These are phyloP conservation scores for Dascyllus trimaculatus DNA, from an alignment of 2,113 vertebrate species.

Conservation along the genomic window DNA sequence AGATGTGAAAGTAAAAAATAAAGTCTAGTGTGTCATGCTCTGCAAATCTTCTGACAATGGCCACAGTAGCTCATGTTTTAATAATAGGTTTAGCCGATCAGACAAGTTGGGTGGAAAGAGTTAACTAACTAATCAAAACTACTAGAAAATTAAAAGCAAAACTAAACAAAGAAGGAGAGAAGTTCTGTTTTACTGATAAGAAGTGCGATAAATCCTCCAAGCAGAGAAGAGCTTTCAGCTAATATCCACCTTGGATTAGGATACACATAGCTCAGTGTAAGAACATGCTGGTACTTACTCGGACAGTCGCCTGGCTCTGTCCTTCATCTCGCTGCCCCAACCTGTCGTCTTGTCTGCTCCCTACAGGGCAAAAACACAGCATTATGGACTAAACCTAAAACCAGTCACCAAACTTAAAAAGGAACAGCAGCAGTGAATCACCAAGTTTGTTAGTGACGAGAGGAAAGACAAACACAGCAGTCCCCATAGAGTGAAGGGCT, in stretches of 20 bases:
- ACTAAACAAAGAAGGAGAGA: not conserved
- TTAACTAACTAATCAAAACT: conserved; percentile 17
- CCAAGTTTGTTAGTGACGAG: conserved; percentile 29
- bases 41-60: not conserved
- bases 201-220: conserved; percentile 7
- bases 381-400: conserved; percentile 36
- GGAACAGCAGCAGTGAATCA: conserved; percentile 29
- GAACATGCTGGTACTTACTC: conserved; percentile 73
- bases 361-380: conserved; percentile 73
- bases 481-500: conserved; percentile 31
- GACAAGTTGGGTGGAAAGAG: not conserved
- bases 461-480: conserved; percentile 25
- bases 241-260: conserved; percentile 26
- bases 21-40: too few relatives aligned
- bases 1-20: not conserved
- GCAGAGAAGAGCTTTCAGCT: conserved; percentile 14
- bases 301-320: conserved; percentile 51
- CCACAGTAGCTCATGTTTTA: not conserved
- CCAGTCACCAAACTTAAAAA: conserved; percentile 9
- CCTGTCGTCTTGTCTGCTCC: conserved; percentile 71
- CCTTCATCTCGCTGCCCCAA: conserved; percentile 63
- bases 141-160: not conserved
- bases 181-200: conserved; percentile 6
- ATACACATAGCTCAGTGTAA: conserved; percentile 3
- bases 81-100: not conserved